Evolutionary conservation across 2,888 invertebrate genomes (phyloP).

Genomic region (Rotaria sp.): DNA sequence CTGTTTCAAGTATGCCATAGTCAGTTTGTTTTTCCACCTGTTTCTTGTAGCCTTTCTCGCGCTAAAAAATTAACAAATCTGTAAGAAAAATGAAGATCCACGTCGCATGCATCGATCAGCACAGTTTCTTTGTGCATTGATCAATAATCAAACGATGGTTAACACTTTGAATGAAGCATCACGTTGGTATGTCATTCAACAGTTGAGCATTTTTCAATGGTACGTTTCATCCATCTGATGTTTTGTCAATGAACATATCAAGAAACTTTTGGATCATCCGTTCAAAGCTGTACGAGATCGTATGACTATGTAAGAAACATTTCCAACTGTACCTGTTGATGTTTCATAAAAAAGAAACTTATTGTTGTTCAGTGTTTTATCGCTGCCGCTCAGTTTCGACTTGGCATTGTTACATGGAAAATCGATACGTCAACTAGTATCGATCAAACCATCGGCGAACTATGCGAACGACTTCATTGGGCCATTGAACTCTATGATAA

Average conservation of each 20-base stretch:
- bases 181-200: conserved; percentile 14
- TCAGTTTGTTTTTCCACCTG: no score
- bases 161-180: no score
- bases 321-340: no score
- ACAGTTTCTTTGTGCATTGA: no score
- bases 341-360: background rate
- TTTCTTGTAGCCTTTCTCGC: no score
- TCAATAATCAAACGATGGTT: no score
- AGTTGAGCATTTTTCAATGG: conserved; percentile 31
- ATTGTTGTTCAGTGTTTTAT: background rate
- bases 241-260: background rate
- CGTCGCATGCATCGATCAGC: no score
- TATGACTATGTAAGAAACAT: background rate
- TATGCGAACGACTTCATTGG: background rate
- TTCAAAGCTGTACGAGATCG: background rate
- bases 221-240: no score
- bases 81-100: no score
- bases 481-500: background rate
- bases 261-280: background rate
- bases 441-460: background rate
- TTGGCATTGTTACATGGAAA: background rate
- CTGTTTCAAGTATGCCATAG: background rate
- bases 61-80: no score
- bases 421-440: background rate
- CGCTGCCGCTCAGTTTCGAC: background rate